These are phyloP conservation scores for Trichogramma evanescens DNA, from an alignment of 2,888 invertebrate species.

Conservation along the genomic window DNA sequence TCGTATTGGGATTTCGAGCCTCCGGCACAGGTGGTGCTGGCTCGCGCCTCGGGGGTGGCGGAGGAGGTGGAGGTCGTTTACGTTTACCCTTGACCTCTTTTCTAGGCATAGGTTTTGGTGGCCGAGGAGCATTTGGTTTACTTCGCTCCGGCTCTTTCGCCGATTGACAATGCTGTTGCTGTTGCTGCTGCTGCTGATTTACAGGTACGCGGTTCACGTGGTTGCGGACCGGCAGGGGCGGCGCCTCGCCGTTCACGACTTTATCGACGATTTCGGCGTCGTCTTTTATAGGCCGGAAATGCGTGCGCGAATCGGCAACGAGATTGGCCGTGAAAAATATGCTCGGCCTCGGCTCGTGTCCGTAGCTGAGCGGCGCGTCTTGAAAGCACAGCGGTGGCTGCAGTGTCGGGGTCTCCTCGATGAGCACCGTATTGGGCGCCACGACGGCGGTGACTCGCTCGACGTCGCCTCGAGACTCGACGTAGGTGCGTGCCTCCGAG, in stretches of 20 bases:
- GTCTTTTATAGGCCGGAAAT: constrained; percentile 40
- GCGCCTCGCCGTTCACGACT: constrained; percentile 33
- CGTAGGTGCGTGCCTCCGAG: constrained; percentile 42
- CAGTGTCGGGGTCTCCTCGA: constrained; percentile 41
- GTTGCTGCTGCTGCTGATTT: constrained; percentile 26
- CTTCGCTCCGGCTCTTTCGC: constrained; percentile 3
- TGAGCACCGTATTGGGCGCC: constrained; percentile 42
- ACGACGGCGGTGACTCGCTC: constrained; percentile 43
- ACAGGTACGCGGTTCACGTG: constrained; percentile 38
- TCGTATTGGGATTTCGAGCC: not conserved
- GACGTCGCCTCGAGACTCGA: constrained; percentile 39
- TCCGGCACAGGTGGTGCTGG: constrained; percentile 25
- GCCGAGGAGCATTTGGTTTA: constrained; percentile 32
- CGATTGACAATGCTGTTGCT: constrained; percentile 1
- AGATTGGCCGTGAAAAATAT: constrained; percentile 38
- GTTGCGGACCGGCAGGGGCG: constrained; percentile 32
- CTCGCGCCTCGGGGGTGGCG: constrained; percentile 37
- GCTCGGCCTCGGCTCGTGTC: constrained; percentile 41
- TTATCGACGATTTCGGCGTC: constrained; percentile 39
- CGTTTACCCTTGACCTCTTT: constrained; percentile 39
- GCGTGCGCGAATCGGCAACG: constrained; percentile 39
- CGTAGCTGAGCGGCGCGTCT: constrained; percentile 53
- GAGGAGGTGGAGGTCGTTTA: constrained; percentile 46
- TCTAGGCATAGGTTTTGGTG: constrained; percentile 45
- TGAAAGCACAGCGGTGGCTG: constrained; percentile 51